Percentiles rank a stretch among this genome's conserved stretches.
phyloP scores from a whole-genome alignment of 2,888 invertebrate species.

The Ormia ochracea region DNA sequence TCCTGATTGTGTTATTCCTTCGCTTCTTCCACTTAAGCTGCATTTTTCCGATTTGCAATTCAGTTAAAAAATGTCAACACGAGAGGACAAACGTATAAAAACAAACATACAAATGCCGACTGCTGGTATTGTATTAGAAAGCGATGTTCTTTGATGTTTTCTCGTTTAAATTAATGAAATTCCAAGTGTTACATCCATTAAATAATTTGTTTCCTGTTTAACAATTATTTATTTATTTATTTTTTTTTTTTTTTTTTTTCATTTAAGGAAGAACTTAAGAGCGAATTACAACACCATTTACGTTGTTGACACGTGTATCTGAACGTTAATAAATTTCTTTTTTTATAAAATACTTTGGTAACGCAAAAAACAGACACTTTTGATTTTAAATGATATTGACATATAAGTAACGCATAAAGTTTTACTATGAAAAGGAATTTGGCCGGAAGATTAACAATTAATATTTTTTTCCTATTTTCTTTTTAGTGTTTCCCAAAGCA shows the following conservation, averaged over 20 bases:
- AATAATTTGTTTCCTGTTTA: slow-evolving; percentile 56
- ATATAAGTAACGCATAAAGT: neutral
- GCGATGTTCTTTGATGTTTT: slow-evolving; percentile 56
- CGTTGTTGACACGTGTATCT: slow-evolving; percentile 44
- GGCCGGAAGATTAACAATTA: neutral
- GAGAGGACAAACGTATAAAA: neutral
- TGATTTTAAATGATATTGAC: neutral
- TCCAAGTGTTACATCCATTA: slow-evolving; percentile 57
- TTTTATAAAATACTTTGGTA: slow-evolving; percentile 5
- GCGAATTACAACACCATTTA: slow-evolving; percentile 53
- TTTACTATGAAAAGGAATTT: neutral
- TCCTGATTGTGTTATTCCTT: slow-evolving; percentile 12
- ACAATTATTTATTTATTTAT: too few relatives aligned
- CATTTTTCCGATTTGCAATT: slow-evolving; percentile 46
- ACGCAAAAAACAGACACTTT: slow-evolving; percentile 8
- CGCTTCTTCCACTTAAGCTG: slow-evolving; percentile 16
- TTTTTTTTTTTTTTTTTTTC: neutral
- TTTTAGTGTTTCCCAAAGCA: too few relatives aligned
- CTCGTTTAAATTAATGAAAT: slow-evolving; percentile 49
- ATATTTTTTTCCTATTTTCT: too few relatives aligned
- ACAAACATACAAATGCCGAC: slow-evolving; percentile 15
- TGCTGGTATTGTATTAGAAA: neutral
- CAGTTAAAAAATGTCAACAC: slow-evolving; percentile 40
- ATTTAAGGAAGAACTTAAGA: slow-evolving; percentile 19
- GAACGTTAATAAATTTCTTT: slow-evolving; percentile 45